Percentiles rank a stretch among this genome's conserved stretches.
These are phyloP conservation scores for Hyalella azteca DNA, from an alignment of 2,888 invertebrate genomes.

Conservation along the genomic window DNA sequence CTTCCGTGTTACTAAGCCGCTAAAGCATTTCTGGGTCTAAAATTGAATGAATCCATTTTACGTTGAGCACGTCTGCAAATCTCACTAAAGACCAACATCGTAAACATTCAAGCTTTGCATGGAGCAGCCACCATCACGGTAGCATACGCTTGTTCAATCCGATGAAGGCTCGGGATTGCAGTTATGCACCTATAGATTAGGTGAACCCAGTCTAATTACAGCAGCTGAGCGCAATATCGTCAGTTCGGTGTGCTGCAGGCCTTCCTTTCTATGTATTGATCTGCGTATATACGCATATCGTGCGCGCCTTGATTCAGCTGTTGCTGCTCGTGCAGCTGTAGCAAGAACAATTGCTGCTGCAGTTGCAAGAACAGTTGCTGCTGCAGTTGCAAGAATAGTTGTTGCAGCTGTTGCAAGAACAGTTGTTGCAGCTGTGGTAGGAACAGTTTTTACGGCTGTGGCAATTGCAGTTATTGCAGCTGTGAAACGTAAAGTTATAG, in stretches of 20 bases:
- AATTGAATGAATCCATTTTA: neutral
- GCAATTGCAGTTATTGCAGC: neutral
- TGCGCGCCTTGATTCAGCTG: neutral
- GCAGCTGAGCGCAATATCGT: conserved; percentile 18
- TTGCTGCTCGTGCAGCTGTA: neutral
- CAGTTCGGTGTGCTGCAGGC: neutral
- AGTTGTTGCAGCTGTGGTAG: neutral
- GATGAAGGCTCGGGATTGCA: neutral
- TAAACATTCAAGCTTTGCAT: neutral
- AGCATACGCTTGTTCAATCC: conserved; percentile 11
- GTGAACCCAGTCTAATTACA: conserved; percentile 31
- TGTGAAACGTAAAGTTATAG: neutral
- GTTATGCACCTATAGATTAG: conserved; percentile 31
- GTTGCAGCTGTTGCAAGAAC: neutral
- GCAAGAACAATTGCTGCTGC: neutral
- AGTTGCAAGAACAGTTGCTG: neutral
- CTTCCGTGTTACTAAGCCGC: neutral
- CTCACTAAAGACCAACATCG: neutral
- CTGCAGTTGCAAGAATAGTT: neutral
- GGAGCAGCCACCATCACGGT: neutral
- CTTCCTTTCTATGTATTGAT: conserved; percentile 21
- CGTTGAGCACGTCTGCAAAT: neutral
- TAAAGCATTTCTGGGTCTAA: neutral
- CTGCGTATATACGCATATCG: neutral
- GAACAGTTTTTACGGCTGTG: too few relatives aligned